phyloP scores from a whole-genome alignment of 2,113 vertebrate species.

The Chinchilla lanigera region DNA sequence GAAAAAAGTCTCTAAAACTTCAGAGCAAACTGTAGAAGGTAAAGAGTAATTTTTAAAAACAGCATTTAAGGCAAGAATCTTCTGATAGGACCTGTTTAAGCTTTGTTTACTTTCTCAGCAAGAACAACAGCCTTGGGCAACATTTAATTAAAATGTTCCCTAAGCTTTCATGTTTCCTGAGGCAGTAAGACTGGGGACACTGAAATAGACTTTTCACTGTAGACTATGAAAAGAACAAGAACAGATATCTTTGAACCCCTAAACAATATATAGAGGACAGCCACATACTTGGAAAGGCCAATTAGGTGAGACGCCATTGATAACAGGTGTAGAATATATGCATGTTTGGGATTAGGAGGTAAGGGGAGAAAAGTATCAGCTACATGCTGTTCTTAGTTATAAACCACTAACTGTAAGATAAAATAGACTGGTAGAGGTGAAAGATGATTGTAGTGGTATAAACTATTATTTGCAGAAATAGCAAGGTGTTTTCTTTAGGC shows the following conservation, averaged over 20 bases:
- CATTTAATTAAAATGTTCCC: slow-evolving; percentile 79
- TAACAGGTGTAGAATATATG: neutral
- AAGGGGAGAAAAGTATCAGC: neutral
- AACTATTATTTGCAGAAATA: neutral
- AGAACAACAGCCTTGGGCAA: slow-evolving; percentile 68
- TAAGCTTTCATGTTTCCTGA: slow-evolving; percentile 70
- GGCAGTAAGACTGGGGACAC: slow-evolving; percentile 11
- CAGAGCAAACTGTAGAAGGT: slow-evolving; percentile 15
- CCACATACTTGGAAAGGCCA: neutral
- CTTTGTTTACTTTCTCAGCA: slow-evolving; percentile 76
- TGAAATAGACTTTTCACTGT: slow-evolving; percentile 35
- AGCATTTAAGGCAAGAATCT: slow-evolving; percentile 46
- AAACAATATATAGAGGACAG: neutral
- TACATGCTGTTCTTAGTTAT: neutral
- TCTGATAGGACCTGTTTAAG: slow-evolving; percentile 37
- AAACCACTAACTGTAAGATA: slow-evolving; percentile 21
- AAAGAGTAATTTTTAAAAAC: slow-evolving; percentile 56
- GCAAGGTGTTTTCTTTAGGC: neutral
- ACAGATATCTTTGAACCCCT: slow-evolving; percentile 34
- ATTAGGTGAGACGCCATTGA: neutral
- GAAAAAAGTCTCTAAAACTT: neutral
- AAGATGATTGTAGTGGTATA: neutral
- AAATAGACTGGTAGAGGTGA: neutral
- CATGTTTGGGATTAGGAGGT: neutral
- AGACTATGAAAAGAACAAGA: slow-evolving; percentile 6